Evolutionary conservation across 2,888 invertebrate genomes (phyloP), one percentile per base, ranked within the genome.

Genomic region (Lepidocyrtoides sp.): DNA sequence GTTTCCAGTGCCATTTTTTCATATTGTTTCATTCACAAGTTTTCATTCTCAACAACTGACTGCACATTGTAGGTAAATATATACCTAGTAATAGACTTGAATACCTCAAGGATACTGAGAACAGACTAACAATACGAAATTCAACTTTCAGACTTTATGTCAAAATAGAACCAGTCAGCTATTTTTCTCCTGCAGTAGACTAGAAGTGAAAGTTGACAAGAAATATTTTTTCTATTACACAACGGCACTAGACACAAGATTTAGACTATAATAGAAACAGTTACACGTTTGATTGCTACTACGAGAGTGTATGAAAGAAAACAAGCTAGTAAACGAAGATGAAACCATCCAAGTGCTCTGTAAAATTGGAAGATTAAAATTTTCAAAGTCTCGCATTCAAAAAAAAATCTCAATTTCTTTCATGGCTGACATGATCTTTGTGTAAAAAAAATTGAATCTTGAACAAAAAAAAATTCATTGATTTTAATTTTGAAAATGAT

Each of bases 51-150:
- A 26, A 36, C 23, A 51, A 77, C 48, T 48, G 23, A 23, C 26
- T 26, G 48, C 77, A 77, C 77, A 51, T 29, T 5, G 8, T 23
- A 44, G 44, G 44, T 51, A 29, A 36, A 36, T 36, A 36, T 36
- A 7, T n/a, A 51, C 0, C 1, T n/a, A 54, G 44, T 14, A 29
- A 51, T 48, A 77, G 77, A 72, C 77, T 51, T 29, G 48, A 77
- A 51, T 51, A 77, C 77, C 77, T 77, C 77, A 77, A 77, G 23
- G 77, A 77, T 77, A 51, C 54, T 77, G 77, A 77, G 51, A 77
- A 77, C 77, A 77, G 77, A 77, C 77, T 77, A 77, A 77, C 77
- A 77, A 77, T 29, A n/a, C 77, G 77, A 77, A 77, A 77, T 77
- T 77, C 72, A 77, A 51, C 77, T 77, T 77, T 77, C 77, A 77